A percentile compares a stretch with the other conserved stretches of the same genome.
Evolutionary conservation across 2,888 invertebrate genomes (phyloP).

Genomic region (Lochmaea capreae): DNA sequence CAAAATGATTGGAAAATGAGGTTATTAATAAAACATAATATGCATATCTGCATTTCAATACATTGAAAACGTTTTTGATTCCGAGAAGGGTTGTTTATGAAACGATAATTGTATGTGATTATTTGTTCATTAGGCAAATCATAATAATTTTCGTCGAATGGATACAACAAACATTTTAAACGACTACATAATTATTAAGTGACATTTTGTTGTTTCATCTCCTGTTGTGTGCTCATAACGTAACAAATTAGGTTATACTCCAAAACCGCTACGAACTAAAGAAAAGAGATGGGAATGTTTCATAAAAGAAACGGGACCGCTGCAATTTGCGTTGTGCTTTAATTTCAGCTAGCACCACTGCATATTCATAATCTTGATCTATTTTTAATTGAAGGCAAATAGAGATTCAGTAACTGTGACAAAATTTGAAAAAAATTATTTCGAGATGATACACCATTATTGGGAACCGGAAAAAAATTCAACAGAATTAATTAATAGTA

Average conservation of each 20-base stretch:
- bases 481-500: too few species aligned
- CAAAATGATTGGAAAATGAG: conserved; percentile 34
- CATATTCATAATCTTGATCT: background rate
- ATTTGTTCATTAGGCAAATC: conserved; percentile 7
- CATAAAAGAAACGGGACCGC: background rate
- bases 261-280: background rate
- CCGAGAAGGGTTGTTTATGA: conserved; percentile 14
- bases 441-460: too few species aligned
- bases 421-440: too few species aligned
- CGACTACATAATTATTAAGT: too few species aligned
- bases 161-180: background rate
- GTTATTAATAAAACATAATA: conserved; percentile 34
- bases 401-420: background rate
- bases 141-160: background rate
- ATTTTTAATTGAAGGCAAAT: background rate
- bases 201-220: background rate
- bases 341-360: background rate
- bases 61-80: conserved; percentile 15
- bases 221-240: conserved; percentile 5
- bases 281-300: conserved; percentile 4
- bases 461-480: too few species aligned
- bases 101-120: conserved; percentile 18
- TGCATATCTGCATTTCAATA: conserved; percentile 8
- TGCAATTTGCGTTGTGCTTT: background rate
- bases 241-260: conserved; percentile 1